Conservation (phyloP, 2,888 invertebrate species). For the Caenorhabditis becei region DNA sequence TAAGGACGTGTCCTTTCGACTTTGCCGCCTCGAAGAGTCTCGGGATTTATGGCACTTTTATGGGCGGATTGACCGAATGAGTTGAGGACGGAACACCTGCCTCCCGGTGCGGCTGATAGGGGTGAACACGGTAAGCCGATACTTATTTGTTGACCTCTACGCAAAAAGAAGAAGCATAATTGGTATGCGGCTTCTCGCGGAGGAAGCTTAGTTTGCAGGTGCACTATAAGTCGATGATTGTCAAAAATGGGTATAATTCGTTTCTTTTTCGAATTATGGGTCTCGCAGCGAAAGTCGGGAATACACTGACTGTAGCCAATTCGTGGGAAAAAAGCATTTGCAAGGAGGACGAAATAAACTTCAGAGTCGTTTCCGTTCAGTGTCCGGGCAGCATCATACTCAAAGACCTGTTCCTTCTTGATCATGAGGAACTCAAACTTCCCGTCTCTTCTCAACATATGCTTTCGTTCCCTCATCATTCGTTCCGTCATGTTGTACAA, state of each 20-base stretch:
- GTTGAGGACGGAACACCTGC: constrained; percentile 35
- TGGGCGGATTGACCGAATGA: constrained; percentile 23
- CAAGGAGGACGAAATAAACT: too few relatives aligned
- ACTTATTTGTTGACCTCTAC: constrained; percentile 16
- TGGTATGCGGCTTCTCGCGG: background rate
- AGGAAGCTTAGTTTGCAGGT: constrained; percentile 4
- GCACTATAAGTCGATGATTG: background rate
- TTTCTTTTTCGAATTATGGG: background rate
- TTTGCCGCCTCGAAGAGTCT: constrained; percentile 16
- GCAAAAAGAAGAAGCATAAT: background rate
- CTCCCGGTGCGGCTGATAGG: background rate
- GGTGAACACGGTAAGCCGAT: constrained; percentile 15
- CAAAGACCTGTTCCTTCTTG: background rate
- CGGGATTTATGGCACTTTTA: constrained; percentile 43
- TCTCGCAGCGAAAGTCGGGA: background rate
- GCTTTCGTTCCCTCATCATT: background rate
- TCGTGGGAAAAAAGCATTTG: too few relatives aligned
- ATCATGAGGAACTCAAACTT: too few relatives aligned
- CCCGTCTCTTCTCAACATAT: too few relatives aligned
- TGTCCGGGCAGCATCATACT: too few relatives aligned
- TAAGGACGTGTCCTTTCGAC: constrained; percentile 38
- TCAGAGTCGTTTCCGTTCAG: too few relatives aligned
- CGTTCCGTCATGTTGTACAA: constrained; percentile 39
- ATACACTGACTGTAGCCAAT: too few relatives aligned
- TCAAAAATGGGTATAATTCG: background rate